A percentile compares a stretch with the other conserved stretches of the same genome.
These are phyloP conservation scores for Salarias fasciatus DNA, from an alignment of 2,797 vertebrate genomes.

Conservation along the genomic window DNA sequence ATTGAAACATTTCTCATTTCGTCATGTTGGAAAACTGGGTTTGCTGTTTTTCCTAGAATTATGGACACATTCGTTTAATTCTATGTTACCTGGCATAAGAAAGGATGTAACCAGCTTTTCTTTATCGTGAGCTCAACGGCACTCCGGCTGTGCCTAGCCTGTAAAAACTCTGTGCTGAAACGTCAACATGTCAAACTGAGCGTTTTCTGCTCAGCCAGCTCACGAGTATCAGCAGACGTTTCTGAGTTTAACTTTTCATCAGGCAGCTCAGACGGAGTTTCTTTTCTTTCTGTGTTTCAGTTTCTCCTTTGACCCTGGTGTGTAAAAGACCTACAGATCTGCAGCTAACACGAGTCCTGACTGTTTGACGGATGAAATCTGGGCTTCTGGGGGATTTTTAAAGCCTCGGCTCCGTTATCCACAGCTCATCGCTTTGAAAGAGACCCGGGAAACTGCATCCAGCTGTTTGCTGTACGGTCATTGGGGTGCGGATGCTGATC, in stretches of 20 bases:
- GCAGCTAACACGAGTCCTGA: not conserved
- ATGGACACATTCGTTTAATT: too few relatives aligned
- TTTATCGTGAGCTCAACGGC: too few relatives aligned
- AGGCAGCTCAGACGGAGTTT: too few relatives aligned
- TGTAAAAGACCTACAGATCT: slow-evolving; percentile 27
- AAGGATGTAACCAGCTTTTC: too few relatives aligned
- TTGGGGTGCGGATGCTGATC: slow-evolving; percentile 5
- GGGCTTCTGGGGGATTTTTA: slow-evolving; percentile 37
- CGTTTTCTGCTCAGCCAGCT: too few relatives aligned
- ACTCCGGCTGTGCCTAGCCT: not conserved
- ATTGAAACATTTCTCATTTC: too few relatives aligned
- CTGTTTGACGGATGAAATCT: slow-evolving; percentile 53
- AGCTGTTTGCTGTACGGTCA: slow-evolving; percentile 1
- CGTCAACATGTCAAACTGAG: not conserved
- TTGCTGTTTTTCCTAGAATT: too few relatives aligned
- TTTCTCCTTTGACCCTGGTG: slow-evolving; percentile 3
- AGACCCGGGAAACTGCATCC: slow-evolving; percentile 18
- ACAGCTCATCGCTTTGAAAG: slow-evolving; percentile 37
- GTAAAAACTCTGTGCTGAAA: not conserved
- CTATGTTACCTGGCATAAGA: too few relatives aligned
- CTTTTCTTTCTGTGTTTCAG: not conserved
- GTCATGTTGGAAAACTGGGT: too few relatives aligned
- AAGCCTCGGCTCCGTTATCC: slow-evolving; percentile 52
- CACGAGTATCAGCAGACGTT: not conserved
- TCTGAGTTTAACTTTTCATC: not conserved